Evolutionary conservation across 1,140 invertebrate species (phyloP), one percentile per base, ranked within the genome.

Genomic region (Bombus turneri): DNA sequence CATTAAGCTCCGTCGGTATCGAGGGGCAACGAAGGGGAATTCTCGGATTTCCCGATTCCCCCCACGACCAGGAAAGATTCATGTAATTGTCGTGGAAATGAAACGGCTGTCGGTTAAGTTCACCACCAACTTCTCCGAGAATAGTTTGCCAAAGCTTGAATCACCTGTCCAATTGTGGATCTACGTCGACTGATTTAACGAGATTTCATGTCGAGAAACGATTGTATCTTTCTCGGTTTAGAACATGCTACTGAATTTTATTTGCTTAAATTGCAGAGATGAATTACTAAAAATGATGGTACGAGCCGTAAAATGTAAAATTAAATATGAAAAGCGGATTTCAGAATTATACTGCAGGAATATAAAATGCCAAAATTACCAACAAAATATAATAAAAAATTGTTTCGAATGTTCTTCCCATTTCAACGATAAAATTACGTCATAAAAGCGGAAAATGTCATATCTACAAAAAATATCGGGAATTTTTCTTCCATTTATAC

Each of bases 1-100:
- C 78, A 87, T 86, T 87, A 83, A 74, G 69, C 53, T 73, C 69
- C 41, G 62, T 74, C 62, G 25, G 77, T n/a, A 76, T 74, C 53
- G 69, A 87, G 82, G 77, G 77, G 41, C n/a, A 41, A 53, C 78
- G 31, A 47, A 34, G 64, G 22, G 53, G 47, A 53, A 78, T 34
- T 25, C 76, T 64, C 57, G 37, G 59, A 64, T 64, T 64, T 64
- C 59, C 53, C 31, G 77, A 66, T 43, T 47, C 22, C 64, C 31
- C 39, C 15, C 25, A n/a, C 28, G 6, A 9, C 41, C n/a, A 41
- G 41, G 13, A 68, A 68, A 79, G 64, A 79, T 79, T 66, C 64
- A 25, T 41, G 76, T 79, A 79, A 79, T 79, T 79, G 41, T 47
- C 64, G 43, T 68, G 62, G 77, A 79, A 68, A 68, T 31, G 41